Evolutionary conservation across 2,797 vertebrate genomes (phyloP), one percentile per base, ranked within the genome.

Genomic region (Tiaroga cobitis): DNA sequence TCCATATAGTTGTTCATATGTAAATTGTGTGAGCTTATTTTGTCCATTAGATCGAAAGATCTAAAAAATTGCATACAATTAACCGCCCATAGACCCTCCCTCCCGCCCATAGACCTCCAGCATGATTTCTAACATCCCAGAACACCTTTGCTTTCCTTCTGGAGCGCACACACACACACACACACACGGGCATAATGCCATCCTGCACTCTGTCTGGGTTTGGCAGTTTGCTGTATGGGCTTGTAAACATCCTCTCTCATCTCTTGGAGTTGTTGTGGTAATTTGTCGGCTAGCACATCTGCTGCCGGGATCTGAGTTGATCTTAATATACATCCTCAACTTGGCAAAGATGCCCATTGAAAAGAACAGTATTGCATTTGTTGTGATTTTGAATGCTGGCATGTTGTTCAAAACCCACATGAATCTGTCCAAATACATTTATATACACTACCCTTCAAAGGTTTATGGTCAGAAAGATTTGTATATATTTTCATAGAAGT

Each of bases 211-310:
- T 68, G 59, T 51, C 39, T 29, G 56, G 41, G 51, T 82, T 78
- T 82, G 81, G 81, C 73, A 77, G 59, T 79, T 54, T 77, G 72
- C 16, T 69, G 37, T 80, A 1, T 19, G 8, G 43, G 54, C 37
- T 84, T 78, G 73, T 80, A 85, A 54, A 85, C 72, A 61, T 16
- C 26, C 21, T 46, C 21, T 51, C 19, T 78, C 32, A 83, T 76
- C 32, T 41, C 63, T 51, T 39, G 4, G 43, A 43, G 46, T 69
- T 81, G 67, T 70, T 67, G 74, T 84, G 63, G n/a, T 84, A 59
- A 69, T 68, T 68, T 84, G 46, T 84, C 1, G 1, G 24, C 65
- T 56, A 41, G 26, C 34, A 76, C 72, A 76, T 84, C 73, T 83
- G 61, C 61, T 76, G 59, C 26, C 18, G 41, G n/a, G 21, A 75